These are phyloP conservation scores for Lasioglossum baleicum DNA, from an alignment of 1,140 invertebrate genomes.

Conservation along the genomic window DNA sequence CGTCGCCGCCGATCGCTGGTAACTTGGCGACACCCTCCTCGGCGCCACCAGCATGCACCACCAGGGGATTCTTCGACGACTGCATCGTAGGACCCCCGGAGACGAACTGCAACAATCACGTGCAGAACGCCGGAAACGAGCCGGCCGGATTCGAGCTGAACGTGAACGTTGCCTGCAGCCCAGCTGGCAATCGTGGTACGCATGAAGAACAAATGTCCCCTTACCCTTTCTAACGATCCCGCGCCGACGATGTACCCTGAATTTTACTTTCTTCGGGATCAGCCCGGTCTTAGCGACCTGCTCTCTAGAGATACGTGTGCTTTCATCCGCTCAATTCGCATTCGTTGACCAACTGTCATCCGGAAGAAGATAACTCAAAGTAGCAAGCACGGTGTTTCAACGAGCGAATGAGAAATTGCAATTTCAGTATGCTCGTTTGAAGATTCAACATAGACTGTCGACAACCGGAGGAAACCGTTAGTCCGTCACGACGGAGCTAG, in stretches of 20 bases:
- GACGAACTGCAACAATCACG: conserved; percentile 32
- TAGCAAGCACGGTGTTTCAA: no score
- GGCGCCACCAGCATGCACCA: conserved; percentile 56
- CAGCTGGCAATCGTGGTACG: conserved; percentile 69
- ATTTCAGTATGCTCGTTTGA: not conserved
- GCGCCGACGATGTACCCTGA: no score
- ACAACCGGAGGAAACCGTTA: no score
- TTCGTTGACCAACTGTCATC: no score
- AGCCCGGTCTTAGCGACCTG: no score
- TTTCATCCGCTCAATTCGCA: no score
- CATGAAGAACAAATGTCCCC: not conserved
- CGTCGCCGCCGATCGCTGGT: conserved; percentile 24
- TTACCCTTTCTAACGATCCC: not conserved
- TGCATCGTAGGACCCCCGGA: not conserved
- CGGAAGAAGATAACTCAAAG: no score
- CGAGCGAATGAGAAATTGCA: no score
- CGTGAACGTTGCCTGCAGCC: conserved; percentile 73
- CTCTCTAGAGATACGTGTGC: no score
- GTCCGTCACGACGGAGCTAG: not conserved
- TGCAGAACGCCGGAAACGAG: conserved; percentile 46
- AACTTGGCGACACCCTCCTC: conserved; percentile 50
- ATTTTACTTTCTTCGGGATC: no score
- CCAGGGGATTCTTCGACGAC: conserved; percentile 68
- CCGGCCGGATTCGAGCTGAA: conserved; percentile 72
- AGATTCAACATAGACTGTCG: no score